phyloP scores from a whole-genome alignment of 2,888 invertebrate species.

The Tenodera sinensis region DNA sequence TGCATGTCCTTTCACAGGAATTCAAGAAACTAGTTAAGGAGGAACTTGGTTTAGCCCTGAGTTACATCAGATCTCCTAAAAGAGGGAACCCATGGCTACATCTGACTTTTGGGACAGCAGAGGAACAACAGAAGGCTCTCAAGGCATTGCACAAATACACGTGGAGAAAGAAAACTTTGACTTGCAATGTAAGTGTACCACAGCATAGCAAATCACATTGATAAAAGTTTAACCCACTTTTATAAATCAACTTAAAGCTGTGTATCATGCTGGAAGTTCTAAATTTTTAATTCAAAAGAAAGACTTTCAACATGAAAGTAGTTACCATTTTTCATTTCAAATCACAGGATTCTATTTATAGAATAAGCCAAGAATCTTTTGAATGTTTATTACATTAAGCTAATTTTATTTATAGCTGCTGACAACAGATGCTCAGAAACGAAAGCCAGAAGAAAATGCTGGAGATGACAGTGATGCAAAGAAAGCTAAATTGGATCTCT shows the following conservation, averaged over 20 bases:
- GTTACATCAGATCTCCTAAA: constrained; percentile 45
- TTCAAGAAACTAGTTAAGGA: constrained; percentile 46
- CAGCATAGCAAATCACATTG: background rate
- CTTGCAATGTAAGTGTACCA: constrained; percentile 40
- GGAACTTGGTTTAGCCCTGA: constrained; percentile 41
- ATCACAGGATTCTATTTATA: too few species aligned
- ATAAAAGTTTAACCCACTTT: background rate
- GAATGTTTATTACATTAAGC: background rate
- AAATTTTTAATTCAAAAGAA: too few species aligned
- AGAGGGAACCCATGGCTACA: constrained; percentile 39
- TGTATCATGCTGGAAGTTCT: too few species aligned
- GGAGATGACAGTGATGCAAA: constrained; percentile 33
- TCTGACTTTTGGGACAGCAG: constrained; percentile 42
- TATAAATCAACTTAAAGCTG: background rate
- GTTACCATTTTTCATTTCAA: too few species aligned
- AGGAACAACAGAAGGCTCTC: constrained; percentile 46
- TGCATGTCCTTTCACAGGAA: constrained; percentile 39
- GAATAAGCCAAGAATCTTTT: background rate
- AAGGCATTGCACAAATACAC: constrained; percentile 37
- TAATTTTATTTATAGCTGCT: constrained; percentile 31
- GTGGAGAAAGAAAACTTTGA: constrained; percentile 40
- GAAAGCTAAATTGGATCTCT: constrained; percentile 37
- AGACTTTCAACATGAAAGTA: too few species aligned
- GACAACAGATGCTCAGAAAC: constrained; percentile 35
- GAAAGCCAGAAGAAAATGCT: constrained; percentile 28